Evolutionary conservation across 2,113 vertebrate genomes (phyloP).

Genomic region (Peromyscus polionotus): DNA sequence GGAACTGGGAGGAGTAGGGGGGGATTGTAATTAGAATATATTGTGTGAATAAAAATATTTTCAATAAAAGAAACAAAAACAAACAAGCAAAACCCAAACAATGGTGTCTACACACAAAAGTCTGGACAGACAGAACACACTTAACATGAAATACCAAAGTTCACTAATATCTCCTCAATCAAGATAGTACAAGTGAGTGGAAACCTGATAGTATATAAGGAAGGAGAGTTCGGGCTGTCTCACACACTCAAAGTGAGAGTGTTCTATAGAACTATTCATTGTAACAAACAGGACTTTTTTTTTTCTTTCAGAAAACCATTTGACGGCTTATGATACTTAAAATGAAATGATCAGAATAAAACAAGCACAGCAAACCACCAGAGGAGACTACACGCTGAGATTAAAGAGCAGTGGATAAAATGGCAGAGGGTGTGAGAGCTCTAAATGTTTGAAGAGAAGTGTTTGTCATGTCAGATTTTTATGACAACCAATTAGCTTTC

Average conservation of each 20-base stretch:
- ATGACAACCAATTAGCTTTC: conserved; percentile 15
- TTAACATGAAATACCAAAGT: neutral
- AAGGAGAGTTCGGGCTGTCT: neutral
- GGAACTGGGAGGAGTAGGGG: neutral
- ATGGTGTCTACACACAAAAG: neutral
- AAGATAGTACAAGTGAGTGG: neutral
- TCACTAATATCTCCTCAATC: neutral
- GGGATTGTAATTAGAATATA: neutral
- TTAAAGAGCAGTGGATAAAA: neutral
- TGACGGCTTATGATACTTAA: neutral
- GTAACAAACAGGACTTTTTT: conserved; percentile 1
- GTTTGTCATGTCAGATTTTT: conserved; percentile 8
- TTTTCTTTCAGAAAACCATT: neutral
- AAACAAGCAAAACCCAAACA: neutral
- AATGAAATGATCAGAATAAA: conserved; percentile 32
- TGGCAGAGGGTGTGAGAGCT: neutral
- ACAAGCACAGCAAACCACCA: neutral
- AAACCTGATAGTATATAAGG: neutral
- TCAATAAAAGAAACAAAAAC: neutral
- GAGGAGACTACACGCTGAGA: neutral
- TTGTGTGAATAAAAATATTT: neutral
- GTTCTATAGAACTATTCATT: conserved; percentile 31
- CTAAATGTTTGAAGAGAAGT: conserved; percentile 19
- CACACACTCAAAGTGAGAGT: conserved; percentile 40
- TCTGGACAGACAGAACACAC: neutral